Evolutionary conservation across 2,888 invertebrate species (phyloP), one percentile per base, ranked within the genome.

Genomic region (Phoenoteleia sp.): DNA sequence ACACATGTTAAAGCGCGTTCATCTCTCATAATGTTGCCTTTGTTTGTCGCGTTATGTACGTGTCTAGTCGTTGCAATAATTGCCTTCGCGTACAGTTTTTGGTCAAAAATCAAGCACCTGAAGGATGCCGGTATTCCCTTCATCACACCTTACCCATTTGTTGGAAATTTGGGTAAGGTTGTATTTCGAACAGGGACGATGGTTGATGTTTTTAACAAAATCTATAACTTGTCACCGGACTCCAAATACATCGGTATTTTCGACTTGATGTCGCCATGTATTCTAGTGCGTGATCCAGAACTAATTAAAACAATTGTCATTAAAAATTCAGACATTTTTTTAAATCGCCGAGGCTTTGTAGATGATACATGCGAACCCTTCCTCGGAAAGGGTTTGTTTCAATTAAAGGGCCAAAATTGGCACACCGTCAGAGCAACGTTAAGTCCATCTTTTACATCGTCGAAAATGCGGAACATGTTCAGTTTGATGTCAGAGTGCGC

Each of bases 391-490:
- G 89, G 86, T 23, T 74, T 91, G 0, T 89, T 91, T 21, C 86
- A 87, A 1, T 62, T 91, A 0, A 80, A 80, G 3, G 95, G 94
- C 19, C 93, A 95, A 0, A 93, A 87, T 90, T 95, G 95, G 95
- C 93, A 94, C 0, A 93, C 94, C 11, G 94, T 95, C 93, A 90
- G 95, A 13, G 92, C 93, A 0, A 94, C 94, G 0, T 87, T 95
- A 4, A 95, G 94, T 56, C 95, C 95, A 1, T 94, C 95, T 0
- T 95, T 95, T 90, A 95, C 95, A 0, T 92, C 94, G 3, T 94
- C 95, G 67, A 95, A 95, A 89, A 95, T 95, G 95, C 94, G 94
- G 36, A 89, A 91, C 3, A 95, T 95, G 94, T 93, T 95, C 87
- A 93, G 94, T 0, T 92, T 95, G 64, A 95, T 95, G 85, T 86